Conservation (phyloP, 2,888 invertebrate species). For the Acronicta alni region DNA sequence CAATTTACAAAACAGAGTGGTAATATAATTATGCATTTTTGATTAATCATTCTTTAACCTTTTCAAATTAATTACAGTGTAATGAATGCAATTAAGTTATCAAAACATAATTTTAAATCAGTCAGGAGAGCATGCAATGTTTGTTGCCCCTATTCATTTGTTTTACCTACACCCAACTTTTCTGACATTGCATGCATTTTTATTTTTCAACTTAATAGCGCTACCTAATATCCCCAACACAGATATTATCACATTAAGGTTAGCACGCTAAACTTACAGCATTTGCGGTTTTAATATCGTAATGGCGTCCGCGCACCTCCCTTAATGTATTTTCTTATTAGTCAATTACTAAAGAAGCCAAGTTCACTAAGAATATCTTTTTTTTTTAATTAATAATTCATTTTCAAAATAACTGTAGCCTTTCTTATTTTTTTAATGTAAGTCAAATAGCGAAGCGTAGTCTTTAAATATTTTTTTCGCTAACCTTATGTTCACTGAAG, state of each 20-base stretch:
- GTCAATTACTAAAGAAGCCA: constrained; percentile 41
- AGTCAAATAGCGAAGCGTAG: constrained; percentile 21
- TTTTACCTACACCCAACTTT: constrained; percentile 10
- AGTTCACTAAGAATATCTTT: constrained; percentile 36
- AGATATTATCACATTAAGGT: constrained; percentile 71
- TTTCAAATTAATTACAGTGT: background rate
- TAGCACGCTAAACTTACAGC: constrained; percentile 64
- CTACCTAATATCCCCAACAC: constrained; percentile 70
- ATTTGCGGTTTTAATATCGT: constrained; percentile 65
- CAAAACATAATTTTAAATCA: constrained; percentile 10
- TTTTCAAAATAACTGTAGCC: constrained; percentile 29
- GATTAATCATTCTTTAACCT: too few species aligned
- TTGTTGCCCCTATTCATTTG: constrained; percentile 5
- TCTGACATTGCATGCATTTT: constrained; percentile 46
- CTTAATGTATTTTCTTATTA: constrained; percentile 56
- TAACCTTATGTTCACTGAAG: constrained; percentile 4
- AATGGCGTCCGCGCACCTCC: constrained; percentile 52
- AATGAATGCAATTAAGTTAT: constrained; percentile 4
- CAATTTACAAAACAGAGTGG: too few species aligned
- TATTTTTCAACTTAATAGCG: constrained; percentile 71
- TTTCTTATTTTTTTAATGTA: constrained; percentile 22
- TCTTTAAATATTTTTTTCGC: constrained; percentile 19
- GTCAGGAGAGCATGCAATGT: constrained; percentile 14
- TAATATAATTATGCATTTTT: too few species aligned
- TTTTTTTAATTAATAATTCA: constrained; percentile 46